Percentiles rank a stretch among this genome's conserved stretches.
phyloP scores from a whole-genome alignment of 1,140 invertebrate species.

The Saccostrea cuccullata region DNA sequence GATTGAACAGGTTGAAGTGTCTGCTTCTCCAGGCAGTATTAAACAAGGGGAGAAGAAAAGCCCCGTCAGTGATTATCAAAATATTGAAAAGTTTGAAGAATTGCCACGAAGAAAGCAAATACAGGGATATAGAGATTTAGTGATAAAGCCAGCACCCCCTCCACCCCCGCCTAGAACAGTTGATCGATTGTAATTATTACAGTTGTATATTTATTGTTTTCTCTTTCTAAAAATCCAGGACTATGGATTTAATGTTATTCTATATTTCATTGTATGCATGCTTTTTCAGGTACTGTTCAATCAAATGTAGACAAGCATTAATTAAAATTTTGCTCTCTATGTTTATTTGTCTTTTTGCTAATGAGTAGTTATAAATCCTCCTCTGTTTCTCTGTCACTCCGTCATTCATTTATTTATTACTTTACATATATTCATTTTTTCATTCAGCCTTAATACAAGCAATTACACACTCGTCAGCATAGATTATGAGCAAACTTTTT shows the following conservation, averaged over 20 bases:
- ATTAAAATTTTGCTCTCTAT: background rate
- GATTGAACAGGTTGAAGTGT: slow-evolving; percentile 15
- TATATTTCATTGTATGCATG: background rate
- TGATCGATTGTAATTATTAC: background rate
- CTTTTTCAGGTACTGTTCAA: background rate
- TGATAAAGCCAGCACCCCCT: slow-evolving; percentile 25
- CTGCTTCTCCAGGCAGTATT: background rate
- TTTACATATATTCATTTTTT: too few species aligned
- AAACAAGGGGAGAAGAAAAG: background rate
- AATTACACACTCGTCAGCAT: too few species aligned
- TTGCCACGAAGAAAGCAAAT: slow-evolving; percentile 10
- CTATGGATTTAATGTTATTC: background rate
- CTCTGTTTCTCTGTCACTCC: too few species aligned
- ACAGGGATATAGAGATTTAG: slow-evolving; percentile 19
- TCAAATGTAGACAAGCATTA: background rate
- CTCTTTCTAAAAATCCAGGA: background rate
- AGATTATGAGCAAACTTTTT: too few species aligned
- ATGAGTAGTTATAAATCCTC: too few species aligned
- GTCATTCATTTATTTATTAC: too few species aligned
- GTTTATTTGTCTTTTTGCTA: background rate
- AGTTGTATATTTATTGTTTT: background rate
- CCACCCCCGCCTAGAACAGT: slow-evolving; percentile 12
- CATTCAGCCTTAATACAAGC: too few species aligned
- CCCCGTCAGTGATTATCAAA: background rate
- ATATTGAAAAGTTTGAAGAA: slow-evolving; percentile 1